phyloP scores from a whole-genome alignment of 2,113 vertebrate species.

The Lophius piscatorius region DNA sequence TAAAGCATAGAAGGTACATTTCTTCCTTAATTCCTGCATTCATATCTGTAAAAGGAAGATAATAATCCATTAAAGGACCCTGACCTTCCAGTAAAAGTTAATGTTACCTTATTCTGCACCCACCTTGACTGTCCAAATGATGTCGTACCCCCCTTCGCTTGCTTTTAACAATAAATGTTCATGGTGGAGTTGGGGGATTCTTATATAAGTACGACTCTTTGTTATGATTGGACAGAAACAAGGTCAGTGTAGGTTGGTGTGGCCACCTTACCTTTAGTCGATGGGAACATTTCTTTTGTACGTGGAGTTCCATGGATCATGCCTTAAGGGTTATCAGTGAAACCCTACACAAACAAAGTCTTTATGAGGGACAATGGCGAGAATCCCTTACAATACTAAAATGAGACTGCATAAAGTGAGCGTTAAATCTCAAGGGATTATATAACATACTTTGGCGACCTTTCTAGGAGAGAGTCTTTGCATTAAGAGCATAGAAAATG shows the following conservation, averaged over 20 bases:
- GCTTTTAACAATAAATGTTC: constrained; percentile 4
- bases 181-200: not conserved
- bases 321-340: constrained; percentile 45
- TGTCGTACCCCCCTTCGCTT: constrained; percentile 5
- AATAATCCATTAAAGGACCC: not conserved
- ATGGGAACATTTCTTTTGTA: constrained; percentile 55
- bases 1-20: constrained; percentile 44
- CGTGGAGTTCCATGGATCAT: constrained; percentile 27
- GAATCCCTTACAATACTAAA: constrained; percentile 36
- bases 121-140: constrained; percentile 30
- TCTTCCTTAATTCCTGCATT: constrained; percentile 19
- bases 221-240: constrained; percentile 59
- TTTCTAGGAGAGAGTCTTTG: too few species aligned
- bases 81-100: not conserved
- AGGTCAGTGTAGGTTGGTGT: constrained; percentile 58
- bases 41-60: constrained; percentile 32
- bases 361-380: constrained; percentile 49
- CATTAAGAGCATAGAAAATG: too few species aligned
- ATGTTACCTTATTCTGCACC: constrained; percentile 13
- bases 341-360: constrained; percentile 57
- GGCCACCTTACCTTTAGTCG: constrained; percentile 27
- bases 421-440: constrained; percentile 17
- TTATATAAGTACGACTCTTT: constrained; percentile 54
- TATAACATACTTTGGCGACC: too few species aligned
- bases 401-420: constrained; percentile 50